phyloP scores from a whole-genome alignment of 2,113 vertebrate genomes.

The Thunnus maccoyii region DNA sequence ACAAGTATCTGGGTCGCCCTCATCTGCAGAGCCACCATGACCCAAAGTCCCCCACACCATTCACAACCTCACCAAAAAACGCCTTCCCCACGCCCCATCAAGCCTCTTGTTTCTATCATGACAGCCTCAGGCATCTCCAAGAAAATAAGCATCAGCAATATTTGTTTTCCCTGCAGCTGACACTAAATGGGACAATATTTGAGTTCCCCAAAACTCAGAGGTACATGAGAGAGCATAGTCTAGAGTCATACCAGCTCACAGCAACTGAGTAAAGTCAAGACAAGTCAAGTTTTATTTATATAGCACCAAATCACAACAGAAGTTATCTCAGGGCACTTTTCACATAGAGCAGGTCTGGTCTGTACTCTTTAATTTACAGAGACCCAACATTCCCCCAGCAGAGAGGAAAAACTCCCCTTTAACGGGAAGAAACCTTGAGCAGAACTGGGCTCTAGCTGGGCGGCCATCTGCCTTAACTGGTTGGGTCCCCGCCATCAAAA shows the following conservation, averaged over 20 bases:
- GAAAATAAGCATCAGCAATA: conserved; percentile 40
- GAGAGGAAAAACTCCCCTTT: no score
- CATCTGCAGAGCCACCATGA: conserved; percentile 17
- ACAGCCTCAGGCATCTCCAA: conserved; percentile 34
- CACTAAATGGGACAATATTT: conserved; percentile 64
- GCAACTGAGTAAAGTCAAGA: conserved; percentile 9
- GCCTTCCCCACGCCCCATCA: background rate
- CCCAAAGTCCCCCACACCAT: conserved; percentile 4
- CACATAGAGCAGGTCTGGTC: no score
- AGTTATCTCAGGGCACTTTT: no score
- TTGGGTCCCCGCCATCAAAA: conserved; percentile 30
- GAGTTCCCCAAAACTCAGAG: conserved; percentile 49
- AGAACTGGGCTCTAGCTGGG: no score
- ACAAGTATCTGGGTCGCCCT: conserved; percentile 1
- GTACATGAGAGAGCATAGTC: conserved; percentile 38
- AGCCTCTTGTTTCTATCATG: conserved; percentile 5
- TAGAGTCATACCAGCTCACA: conserved; percentile 29
- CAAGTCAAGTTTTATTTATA: no score
- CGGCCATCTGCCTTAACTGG: no score
- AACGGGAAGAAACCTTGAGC: no score
- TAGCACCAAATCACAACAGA: no score
- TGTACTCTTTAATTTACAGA: no score
- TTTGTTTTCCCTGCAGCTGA: conserved; percentile 63
- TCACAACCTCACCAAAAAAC: background rate
- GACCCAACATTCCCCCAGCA: no score